These are phyloP conservation scores for Alfaro cultratus DNA, from an alignment of 2,797 vertebrate species.

Conservation along the genomic window DNA sequence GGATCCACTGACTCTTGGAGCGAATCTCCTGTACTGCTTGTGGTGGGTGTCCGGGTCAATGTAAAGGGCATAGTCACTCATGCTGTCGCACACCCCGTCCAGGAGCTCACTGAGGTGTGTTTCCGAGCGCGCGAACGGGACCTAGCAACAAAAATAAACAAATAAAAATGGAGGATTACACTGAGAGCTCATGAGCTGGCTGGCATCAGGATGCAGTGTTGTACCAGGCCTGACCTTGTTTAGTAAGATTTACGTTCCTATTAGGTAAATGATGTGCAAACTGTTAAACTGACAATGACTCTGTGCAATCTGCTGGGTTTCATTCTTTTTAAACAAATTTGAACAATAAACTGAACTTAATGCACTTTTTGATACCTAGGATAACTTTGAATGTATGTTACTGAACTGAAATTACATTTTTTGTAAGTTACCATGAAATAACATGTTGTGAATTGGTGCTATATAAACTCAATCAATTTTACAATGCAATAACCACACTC, in stretches of 20 bases:
- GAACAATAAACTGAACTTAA: no score
- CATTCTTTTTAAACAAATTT: neutral
- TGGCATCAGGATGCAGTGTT: neutral
- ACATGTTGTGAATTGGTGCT: no score
- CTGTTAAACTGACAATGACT: neutral
- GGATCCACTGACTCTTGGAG: constrained; percentile 69
- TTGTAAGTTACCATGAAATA: neutral
- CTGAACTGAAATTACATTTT: neutral
- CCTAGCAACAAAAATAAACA: constrained; percentile 51
- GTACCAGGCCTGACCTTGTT: neutral
- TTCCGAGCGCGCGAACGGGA: constrained; percentile 84
- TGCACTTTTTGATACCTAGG: no score
- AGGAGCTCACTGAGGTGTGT: constrained; percentile 82
- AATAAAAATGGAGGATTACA: neutral
- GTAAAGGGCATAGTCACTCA: constrained; percentile 84
- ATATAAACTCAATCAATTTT: neutral
- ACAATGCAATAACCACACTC: neutral
- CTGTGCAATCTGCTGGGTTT: no score
- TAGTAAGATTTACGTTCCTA: neutral
- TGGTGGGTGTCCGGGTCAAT: constrained; percentile 77
- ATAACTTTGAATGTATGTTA: no score
- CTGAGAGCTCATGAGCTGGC: neutral
- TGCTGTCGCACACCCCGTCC: constrained; percentile 81
- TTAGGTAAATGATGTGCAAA: neutral
- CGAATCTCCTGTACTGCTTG: constrained; percentile 81